Evolutionary conservation across 2,113 vertebrate species (phyloP), one percentile per base, ranked within the genome.

Genomic region (Craseonycteris thonglongyai): DNA sequence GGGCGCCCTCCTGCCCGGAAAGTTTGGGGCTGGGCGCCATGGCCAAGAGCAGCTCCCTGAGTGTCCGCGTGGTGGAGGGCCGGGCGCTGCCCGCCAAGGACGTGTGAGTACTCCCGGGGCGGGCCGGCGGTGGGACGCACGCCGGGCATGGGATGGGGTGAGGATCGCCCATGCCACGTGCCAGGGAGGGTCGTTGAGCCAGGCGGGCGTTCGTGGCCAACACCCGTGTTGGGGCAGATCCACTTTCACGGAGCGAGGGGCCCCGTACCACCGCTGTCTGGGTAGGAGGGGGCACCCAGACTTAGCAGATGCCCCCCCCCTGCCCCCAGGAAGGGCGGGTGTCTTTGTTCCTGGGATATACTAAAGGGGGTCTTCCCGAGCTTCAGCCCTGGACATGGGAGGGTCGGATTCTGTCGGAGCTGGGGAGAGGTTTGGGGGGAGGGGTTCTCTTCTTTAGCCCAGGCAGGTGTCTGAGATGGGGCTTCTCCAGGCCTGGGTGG

Each of bases 51-150:
- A 99, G 98, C 63, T 98, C 98, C 72, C 98, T 99, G 88, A 98
- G 98, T 97, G 99, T 99, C 96, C 98, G 99, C 51, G 98, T 99
- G 97, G 98, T 99, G 97, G 99, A 99, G 97, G 99, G 99, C 80
- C 98, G 98, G 97, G 98, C 98, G 90, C 99, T 99, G 96, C 99
- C 99, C 2, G 99, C 99, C 97, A 99, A 99, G 98, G 99, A 99
- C 93, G 98, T 99, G 99, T 99, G 97, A 99, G 97, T 98, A 30
- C 33, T 63, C 45, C 66, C 3, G 4, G 30, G 42, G 76, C 42
- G 13, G 30, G 51, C 5, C 2, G 18, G 13, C 74, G 59, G n/a
- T 4, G 38, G 45, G 69, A 75, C 89, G 33, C 8, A 26, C 8
- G 2, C 33, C 22, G 1, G 8, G 51, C 68, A 1, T 18, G 54